Conservation (phyloP, 1,140 invertebrate genomes). For the Drosophila micromelanica region DNA sequence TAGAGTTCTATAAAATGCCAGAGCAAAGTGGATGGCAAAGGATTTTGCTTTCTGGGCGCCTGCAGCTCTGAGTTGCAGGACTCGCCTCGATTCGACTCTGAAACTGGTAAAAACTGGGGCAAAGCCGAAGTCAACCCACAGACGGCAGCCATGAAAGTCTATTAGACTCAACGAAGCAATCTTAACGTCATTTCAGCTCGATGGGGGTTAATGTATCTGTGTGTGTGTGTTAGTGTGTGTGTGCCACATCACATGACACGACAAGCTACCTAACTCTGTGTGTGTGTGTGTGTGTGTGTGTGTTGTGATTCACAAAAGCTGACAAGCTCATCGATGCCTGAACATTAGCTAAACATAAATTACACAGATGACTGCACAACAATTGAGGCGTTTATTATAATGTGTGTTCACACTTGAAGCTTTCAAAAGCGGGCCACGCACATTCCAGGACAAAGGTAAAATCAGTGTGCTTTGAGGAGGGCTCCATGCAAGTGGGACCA, state of each 20-base stretch:
- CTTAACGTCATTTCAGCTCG: slow-evolving; percentile 74
- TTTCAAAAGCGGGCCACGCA: slow-evolving; percentile 37
- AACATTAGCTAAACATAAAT: slow-evolving; percentile 84
- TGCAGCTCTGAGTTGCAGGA: slow-evolving; percentile 22
- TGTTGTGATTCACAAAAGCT: slow-evolving; percentile 81
- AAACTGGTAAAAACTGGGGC: slow-evolving; percentile 57
- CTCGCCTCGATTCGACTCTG: slow-evolving; percentile 21
- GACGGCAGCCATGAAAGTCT: slow-evolving; percentile 74
- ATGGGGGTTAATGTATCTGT: slow-evolving; percentile 61
- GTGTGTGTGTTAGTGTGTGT: slow-evolving; percentile 26
- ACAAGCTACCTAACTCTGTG: slow-evolving; percentile 24
- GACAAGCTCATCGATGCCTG: slow-evolving; percentile 85
- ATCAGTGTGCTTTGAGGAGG: background rate
- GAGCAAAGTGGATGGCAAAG: slow-evolving; percentile 55
- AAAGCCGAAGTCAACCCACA: slow-evolving; percentile 60
- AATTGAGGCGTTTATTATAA: slow-evolving; percentile 84
- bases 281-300: slow-evolving; percentile 23
- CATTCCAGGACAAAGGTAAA: slow-evolving; percentile 9
- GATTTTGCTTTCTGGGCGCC: slow-evolving; percentile 63
- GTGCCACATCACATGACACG: slow-evolving; percentile 26
- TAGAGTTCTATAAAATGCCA: slow-evolving; percentile 37
- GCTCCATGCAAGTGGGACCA: background rate
- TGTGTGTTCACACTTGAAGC: slow-evolving; percentile 83
- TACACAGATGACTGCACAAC: slow-evolving; percentile 83
- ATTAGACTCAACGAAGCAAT: slow-evolving; percentile 82